Percentiles rank a stretch among this genome's conserved stretches.
Evolutionary conservation across 2,888 invertebrate genomes (phyloP).

Genomic region (Anoncus sp.): DNA sequence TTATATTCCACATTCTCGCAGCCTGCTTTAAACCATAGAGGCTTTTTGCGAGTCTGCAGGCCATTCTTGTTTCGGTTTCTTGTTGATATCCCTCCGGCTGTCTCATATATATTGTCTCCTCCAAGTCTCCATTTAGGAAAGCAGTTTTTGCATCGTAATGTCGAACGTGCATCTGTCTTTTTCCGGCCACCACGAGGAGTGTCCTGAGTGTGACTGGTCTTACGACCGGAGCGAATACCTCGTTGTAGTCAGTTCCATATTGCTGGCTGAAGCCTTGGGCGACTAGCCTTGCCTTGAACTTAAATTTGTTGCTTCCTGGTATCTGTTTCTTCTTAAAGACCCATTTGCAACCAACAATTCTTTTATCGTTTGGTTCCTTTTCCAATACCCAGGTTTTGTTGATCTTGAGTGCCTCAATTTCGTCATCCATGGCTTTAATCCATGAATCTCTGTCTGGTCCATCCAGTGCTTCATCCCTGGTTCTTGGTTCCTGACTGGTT

Average conservation of each 20-base stretch:
- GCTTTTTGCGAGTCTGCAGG: constrained; percentile 61
- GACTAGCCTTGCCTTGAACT: constrained; percentile 74
- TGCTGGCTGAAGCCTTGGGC: constrained; percentile 72
- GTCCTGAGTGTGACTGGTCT: constrained; percentile 61
- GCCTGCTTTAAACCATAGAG: constrained; percentile 74
- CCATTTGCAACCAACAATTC: constrained; percentile 70
- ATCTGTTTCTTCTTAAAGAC: constrained; percentile 60
- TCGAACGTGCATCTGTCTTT: constrained; percentile 51
- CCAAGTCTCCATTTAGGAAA: constrained; percentile 66
- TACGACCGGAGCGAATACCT: constrained; percentile 76
- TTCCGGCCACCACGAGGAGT: constrained; percentile 61
- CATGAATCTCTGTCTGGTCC: neutral
- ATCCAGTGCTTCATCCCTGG: neutral
- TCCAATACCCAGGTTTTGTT: constrained; percentile 69
- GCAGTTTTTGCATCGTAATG: constrained; percentile 68
- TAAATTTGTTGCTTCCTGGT: neutral
- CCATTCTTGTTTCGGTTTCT: constrained; percentile 53
- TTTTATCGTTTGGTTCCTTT: constrained; percentile 55
- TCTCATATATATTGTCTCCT: constrained; percentile 64
- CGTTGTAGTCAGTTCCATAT: constrained; percentile 71
- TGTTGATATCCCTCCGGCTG: constrained; percentile 62
- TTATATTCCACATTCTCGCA: constrained; percentile 70
- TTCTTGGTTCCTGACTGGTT: neutral
- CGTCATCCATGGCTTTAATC: constrained; percentile 64
- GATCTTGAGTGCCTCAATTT: constrained; percentile 55